Base-by-base conservation (phyloP, 2,113 vertebrate genomes). In the Holacanthus passer region DNA sequence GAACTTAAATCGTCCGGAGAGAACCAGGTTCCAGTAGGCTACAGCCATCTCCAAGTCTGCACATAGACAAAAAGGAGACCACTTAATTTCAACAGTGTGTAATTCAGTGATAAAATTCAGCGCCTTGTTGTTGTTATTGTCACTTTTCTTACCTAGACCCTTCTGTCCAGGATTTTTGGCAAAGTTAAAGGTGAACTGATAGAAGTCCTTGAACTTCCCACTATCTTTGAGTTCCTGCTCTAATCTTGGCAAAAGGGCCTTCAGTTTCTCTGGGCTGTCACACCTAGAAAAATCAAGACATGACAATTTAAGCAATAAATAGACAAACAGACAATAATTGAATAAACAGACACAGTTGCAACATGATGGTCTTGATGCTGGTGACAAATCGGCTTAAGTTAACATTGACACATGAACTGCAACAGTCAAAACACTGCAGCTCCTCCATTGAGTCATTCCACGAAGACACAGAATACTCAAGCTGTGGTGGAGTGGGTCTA, bases 171-270 rank as follows among this genome's bases (percentile, higher is more conserved):
- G 98, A 87, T 97, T 99, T 95, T 97, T 98, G 88, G 98, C 97
- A 93, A 98, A 99, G 88, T 97, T 97, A 93, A 99, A 99, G 78
- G 98, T 99, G 94, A 99, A 97, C 87, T 99, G 98, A 93, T 99
- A 99, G 90, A 99, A 98, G 83, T 99, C 97, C 93, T 98, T 99
- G 91, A 98, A 98, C 85, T 97, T 99, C 45, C 91, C 93, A 29
- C 95, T 91, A 84, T 98, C 97, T 94, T 98, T 98, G 22, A 98
- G 94, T 85, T 99, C 98, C 90, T 97, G 98, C 87, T 99, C 98
- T 93, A 99, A 87, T 83, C 96, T 94, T 48, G 97, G 97, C 81
- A 99, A 96, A 48, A 97, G 91, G 75, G 96, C 92, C 91, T 96
- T 97, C 60, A 99, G 93, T 83, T 98, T 98, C 73, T 98, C 98